Percentiles rank a stretch among this genome's conserved stretches.
These are phyloP conservation scores for Drosophila imparisetae DNA, from an alignment of 2,888 invertebrate genomes.

Conservation along the genomic window DNA sequence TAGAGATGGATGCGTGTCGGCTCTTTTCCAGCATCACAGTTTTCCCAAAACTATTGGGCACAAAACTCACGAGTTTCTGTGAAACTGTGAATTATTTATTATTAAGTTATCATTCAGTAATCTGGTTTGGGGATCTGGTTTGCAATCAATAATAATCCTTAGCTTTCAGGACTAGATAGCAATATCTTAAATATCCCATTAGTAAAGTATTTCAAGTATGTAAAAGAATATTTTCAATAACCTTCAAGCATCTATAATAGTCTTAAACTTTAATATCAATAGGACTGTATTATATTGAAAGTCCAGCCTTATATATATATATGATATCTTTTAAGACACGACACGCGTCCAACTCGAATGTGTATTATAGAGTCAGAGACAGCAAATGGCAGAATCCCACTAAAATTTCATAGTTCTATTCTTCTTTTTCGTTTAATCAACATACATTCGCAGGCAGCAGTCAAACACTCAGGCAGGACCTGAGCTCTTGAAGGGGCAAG, in stretches of 20 bases:
- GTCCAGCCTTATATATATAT: background rate
- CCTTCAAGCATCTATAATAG: background rate
- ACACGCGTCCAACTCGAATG: constrained; percentile 7
- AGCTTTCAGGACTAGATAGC: background rate
- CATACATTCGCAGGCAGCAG: constrained; percentile 58
- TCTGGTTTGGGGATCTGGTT: background rate
- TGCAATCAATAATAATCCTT: background rate
- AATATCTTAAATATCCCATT: background rate
- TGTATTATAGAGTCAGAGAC: constrained; percentile 14
- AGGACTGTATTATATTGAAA: background rate
- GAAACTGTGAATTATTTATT: background rate
- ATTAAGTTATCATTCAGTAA: background rate
- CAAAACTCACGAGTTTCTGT: background rate
- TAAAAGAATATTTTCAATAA: background rate
- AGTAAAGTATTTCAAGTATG: background rate
- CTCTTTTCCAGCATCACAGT: background rate
- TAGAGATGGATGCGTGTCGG: constrained; percentile 5
- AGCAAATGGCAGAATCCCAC: constrained; percentile 42
- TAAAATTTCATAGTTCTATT: constrained; percentile 72
- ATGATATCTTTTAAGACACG: background rate
- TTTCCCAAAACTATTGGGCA: background rate
- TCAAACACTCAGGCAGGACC: constrained; percentile 7
- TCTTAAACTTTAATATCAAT: background rate
- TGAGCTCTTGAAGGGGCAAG: background rate
- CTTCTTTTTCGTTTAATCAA: constrained; percentile 75